These are phyloP conservation scores for Aldabrachelys gigantea DNA, from an alignment of 2,113 vertebrate genomes.

Conservation along the genomic window DNA sequence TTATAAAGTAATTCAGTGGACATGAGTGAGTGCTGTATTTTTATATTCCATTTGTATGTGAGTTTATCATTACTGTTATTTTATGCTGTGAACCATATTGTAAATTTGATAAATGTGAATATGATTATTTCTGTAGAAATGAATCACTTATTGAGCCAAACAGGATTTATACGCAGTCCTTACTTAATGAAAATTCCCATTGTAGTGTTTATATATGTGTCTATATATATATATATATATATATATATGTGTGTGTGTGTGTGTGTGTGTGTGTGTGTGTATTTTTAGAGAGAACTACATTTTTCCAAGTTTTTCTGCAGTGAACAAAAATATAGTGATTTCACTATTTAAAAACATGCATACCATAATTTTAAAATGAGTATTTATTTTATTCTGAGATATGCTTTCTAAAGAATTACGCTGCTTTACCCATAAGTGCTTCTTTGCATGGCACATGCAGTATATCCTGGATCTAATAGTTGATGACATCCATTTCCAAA, in stretches of 20 bases:
- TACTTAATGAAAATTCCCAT: neutral
- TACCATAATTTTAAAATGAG: neutral
- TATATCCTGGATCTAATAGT: accelerated
- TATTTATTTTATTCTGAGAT: neutral
- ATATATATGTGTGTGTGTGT: neutral
- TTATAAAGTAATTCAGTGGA: neutral
- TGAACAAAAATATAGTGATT: neutral
- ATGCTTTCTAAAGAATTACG: accelerated
- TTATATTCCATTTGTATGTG: constrained; percentile 2
- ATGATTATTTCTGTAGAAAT: constrained; percentile 37
- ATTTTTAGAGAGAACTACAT: neutral
- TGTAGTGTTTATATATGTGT: neutral
- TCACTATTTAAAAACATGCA: neutral
- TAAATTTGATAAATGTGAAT: neutral
- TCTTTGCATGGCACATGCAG: neutral
- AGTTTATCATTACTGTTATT: neutral
- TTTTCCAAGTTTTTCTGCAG: neutral
- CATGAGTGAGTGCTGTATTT: constrained; percentile 6
- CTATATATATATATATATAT: neutral
- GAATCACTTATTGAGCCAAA: neutral
- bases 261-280: neutral
- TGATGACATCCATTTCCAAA: neutral
- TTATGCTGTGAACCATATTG: neutral
- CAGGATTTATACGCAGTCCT: neutral
- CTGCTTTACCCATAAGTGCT: neutral